A percentile compares a stretch with the other conserved stretches of the same genome.
phyloP scores from a whole-genome alignment of 2,113 vertebrate species.

The Scortum barcoo region DNA sequence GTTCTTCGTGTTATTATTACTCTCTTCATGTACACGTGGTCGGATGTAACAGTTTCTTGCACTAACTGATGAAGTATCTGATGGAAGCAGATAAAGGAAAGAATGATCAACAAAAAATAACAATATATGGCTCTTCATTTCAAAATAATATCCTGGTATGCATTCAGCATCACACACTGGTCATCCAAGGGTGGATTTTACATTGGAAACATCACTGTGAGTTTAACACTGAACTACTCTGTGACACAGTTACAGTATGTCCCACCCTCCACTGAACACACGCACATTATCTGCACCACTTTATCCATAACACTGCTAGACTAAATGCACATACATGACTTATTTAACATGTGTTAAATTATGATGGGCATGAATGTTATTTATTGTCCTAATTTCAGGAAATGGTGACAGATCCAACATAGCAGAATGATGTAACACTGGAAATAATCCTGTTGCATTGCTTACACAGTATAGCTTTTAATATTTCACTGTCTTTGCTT shows the following conservation, averaged over 20 bases:
- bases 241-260: background rate
- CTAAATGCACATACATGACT: background rate
- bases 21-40: no score
- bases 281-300: background rate
- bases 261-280: background rate
- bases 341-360: slow-evolving; percentile 15
- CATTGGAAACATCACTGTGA: background rate
- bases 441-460: slow-evolving; percentile 16
- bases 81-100: background rate
- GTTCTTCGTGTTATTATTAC: background rate
- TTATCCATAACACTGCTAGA: background rate
- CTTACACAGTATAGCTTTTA: background rate
- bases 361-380: slow-evolving; percentile 25
- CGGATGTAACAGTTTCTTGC: background rate
- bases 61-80: background rate
- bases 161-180: background rate
- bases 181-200: background rate
- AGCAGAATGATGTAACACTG: slow-evolving; percentile 21
- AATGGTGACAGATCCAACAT: background rate
- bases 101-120: accelerated
- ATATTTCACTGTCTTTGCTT: slow-evolving; percentile 2
- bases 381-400: slow-evolving; percentile 43
- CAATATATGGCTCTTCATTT: background rate
- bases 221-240: background rate
- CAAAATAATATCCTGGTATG: background rate